Evolutionary conservation across 2,113 vertebrate genomes (phyloP).

Genomic region (Petrocephalus microphthalmus): DNA sequence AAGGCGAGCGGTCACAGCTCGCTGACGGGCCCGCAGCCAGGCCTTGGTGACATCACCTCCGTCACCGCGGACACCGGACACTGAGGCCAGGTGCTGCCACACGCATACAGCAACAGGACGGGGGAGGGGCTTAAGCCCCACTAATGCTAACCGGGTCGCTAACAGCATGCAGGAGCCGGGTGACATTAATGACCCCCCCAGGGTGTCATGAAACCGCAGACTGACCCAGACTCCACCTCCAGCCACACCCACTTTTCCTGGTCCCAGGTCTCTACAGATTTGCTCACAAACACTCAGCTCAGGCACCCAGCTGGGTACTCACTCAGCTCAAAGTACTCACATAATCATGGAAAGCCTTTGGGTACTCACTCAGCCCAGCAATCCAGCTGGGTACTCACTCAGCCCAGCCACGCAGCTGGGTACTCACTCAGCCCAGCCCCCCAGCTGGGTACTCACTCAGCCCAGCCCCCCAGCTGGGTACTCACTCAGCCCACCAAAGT

Average conservation of each 20-base stretch:
- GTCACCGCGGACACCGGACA: neutral
- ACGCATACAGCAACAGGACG: neutral
- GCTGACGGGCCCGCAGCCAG: neutral
- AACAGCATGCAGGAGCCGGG: no score
- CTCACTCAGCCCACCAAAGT: slow-evolving; percentile 34
- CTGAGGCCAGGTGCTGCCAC: neutral
- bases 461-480: neutral
- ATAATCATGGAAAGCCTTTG: no score
- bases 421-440: no score
- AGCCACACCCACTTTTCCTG: neutral
- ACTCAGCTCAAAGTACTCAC: no score
- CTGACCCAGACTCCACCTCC: neutral
- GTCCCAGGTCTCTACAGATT: neutral
- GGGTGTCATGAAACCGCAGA: neutral
- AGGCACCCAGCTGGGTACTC: no score
- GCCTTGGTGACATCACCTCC: neutral
- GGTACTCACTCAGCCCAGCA: neutral
- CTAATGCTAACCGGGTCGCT: neutral
- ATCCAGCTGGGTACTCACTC: no score
- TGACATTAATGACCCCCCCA: neutral
- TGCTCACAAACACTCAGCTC: neutral
- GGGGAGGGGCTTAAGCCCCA: neutral
- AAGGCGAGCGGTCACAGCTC: neutral
- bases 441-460: no score
- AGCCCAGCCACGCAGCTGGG: no score